Evolutionary conservation across 2,113 vertebrate genomes (phyloP).

Genomic region (Megaceryle torquata): DNA sequence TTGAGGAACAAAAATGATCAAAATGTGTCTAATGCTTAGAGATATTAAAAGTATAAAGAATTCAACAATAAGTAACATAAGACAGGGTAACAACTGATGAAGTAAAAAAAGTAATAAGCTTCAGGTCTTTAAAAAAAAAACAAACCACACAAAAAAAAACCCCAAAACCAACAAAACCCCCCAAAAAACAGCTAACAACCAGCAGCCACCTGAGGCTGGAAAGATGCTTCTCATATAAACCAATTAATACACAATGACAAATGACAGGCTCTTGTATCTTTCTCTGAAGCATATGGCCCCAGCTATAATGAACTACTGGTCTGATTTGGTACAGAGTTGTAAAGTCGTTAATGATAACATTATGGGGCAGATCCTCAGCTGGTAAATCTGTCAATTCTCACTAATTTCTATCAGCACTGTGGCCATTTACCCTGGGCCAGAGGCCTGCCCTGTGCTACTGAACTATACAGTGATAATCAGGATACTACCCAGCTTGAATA

Average conservation of each 20-base stretch:
- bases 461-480: not conserved
- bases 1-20: not conserved
- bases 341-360: conserved; percentile 48
- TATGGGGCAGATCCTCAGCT: conserved; percentile 30
- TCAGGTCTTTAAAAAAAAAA: not conserved
- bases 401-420: not conserved
- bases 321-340: conserved; percentile 14
- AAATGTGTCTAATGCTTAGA: not conserved
- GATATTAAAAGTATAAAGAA: not conserved
- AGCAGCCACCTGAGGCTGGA: conserved; percentile 46
- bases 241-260: conserved; percentile 41
- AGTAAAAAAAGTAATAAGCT: not conserved
- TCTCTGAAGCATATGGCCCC: conserved; percentile 51
- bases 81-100: not conserved
- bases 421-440: not conserved
- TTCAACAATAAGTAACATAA: not conserved
- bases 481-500: not conserved
- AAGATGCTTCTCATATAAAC: conserved; percentile 34
- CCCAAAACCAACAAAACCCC: not conserved
- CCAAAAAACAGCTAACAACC: conserved; percentile 5
- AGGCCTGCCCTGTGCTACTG: not conserved
- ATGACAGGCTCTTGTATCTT: conserved; percentile 18
- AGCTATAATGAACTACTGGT: conserved; percentile 12
- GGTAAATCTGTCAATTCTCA: not conserved
- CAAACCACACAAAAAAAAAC: too few species aligned